Conservation (phyloP, 2,888 invertebrate species). For the Ophraella communa region DNA sequence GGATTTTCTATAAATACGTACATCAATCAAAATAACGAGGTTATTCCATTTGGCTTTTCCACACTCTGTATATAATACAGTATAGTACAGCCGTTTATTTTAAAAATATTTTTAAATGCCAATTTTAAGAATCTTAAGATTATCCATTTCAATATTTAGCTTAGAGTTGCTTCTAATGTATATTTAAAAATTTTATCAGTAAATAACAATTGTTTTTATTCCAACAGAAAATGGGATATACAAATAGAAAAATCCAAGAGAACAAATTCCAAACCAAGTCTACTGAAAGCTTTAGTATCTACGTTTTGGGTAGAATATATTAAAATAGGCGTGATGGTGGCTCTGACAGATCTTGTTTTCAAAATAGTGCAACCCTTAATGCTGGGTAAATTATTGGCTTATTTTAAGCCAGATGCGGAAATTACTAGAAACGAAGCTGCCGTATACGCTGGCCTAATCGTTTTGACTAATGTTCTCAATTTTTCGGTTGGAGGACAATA, state of each 20-base stretch:
- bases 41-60: too few relatives aligned
- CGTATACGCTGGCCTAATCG: constrained; percentile 7
- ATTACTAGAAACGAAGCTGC: constrained; percentile 1
- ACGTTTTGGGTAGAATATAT: constrained; percentile 11
- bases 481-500: constrained; percentile 3
- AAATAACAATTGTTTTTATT: too few relatives aligned
- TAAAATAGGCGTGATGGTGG: background rate
- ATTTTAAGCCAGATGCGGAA: constrained; percentile 4
- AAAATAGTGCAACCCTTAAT: constrained; percentile 11
- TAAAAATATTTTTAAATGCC: too few relatives aligned
- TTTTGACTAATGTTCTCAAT: background rate
- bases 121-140: too few relatives aligned
- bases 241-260: background rate
- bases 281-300: background rate
- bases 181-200: too few relatives aligned
- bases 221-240: constrained; percentile 57
- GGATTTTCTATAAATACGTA: too few relatives aligned
- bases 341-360: background rate
- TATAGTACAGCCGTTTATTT: too few relatives aligned
- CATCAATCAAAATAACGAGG: background rate
- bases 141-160: too few relatives aligned
- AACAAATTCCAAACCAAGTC: constrained; percentile 8
- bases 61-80: too few relatives aligned
- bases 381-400: constrained; percentile 6
- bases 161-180: too few relatives aligned